These are phyloP conservation scores for Gari tellinella DNA, from an alignment of 2,888 invertebrate genomes.

Conservation along the genomic window DNA sequence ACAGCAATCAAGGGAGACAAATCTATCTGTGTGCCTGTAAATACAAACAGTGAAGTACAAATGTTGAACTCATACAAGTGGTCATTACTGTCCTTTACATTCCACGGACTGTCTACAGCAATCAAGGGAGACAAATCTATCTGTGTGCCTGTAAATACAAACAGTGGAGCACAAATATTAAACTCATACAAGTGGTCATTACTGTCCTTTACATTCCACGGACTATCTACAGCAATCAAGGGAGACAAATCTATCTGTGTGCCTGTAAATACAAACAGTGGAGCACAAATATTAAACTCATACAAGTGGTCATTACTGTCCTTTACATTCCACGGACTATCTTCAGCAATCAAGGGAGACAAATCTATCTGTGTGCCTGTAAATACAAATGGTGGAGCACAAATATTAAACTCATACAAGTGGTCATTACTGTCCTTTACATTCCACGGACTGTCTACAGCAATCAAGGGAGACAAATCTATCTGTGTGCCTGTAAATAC, in stretches of 20 bases:
- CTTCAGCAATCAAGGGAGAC: too few relatives aligned
- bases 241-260: too few relatives aligned
- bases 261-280: conserved; percentile 14
- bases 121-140: too few relatives aligned
- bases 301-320: conserved; percentile 70
- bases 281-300: conserved; percentile 77
- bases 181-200: conserved; percentile 71
- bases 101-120: conserved; percentile 7
- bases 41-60: conserved; percentile 66
- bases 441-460: too few relatives aligned
- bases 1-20: too few relatives aligned
- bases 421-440: conserved; percentile 68
- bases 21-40: too few relatives aligned
- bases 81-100: conserved; percentile 61
- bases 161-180: conserved; percentile 75
- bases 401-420: conserved; percentile 76
- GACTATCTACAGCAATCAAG: too few relatives aligned
- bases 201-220: conserved; percentile 59
- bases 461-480: too few relatives aligned
- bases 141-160: too few relatives aligned
- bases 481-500: too few relatives aligned
- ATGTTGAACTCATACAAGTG: conserved; percentile 77
- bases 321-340: conserved; percentile 39
- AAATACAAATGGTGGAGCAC: conserved; percentile 58
- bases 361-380: too few relatives aligned